Percentiles rank a stretch among this genome's conserved stretches.
Conservation (phyloP, 1,140 invertebrate species). For the Paraescarpia echinospica region DNA sequence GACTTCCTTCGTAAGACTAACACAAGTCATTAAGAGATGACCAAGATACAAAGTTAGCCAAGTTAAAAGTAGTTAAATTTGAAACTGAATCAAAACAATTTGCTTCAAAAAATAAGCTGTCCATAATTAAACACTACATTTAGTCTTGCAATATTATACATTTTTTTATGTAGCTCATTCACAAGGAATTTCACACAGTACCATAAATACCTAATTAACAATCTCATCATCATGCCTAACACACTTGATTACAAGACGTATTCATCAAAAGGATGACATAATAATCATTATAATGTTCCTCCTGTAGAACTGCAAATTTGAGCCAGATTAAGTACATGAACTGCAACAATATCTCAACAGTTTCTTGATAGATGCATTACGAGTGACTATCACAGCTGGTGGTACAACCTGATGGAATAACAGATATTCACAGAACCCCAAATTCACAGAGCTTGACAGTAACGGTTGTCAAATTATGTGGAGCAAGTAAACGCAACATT, state of each 20-base stretch:
- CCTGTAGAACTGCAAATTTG: background rate
- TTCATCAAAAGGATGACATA: background rate
- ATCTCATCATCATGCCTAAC: background rate
- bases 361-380: background rate
- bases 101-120: background rate
- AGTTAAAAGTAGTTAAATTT: background rate
- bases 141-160: background rate
- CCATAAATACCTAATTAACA: background rate
- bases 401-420: background rate
- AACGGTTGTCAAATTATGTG: background rate
- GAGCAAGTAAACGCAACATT: background rate
- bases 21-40: background rate
- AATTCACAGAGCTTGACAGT: background rate
- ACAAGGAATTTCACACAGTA: no score
- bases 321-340: background rate
- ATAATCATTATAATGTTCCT: background rate
- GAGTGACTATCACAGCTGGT: background rate
- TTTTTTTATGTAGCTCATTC: no score
- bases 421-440: background rate
- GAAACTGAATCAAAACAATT: background rate
- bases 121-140: background rate
- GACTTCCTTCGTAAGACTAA: background rate
- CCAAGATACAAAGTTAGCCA: background rate
- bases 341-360: background rate
- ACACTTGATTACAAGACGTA: background rate